Evolutionary conservation across 2,113 vertebrate species (phyloP), one percentile per base, ranked within the genome.

Genomic region (Mionectes macconnelli): DNA sequence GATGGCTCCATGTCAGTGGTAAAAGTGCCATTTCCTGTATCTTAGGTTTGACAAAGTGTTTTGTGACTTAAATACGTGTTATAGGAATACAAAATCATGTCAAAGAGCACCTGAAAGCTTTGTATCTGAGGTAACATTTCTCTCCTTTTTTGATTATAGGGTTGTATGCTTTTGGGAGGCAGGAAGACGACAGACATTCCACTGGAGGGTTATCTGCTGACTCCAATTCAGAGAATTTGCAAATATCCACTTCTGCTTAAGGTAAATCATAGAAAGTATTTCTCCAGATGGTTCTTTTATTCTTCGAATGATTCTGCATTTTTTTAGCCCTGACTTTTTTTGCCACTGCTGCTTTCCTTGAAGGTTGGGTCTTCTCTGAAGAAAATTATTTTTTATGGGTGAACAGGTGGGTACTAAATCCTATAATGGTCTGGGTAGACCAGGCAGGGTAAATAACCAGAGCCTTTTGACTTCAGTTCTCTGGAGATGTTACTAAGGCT

Each of bases 221-320:
- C 98, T 52, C 99, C 99, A 27, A 99, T 99, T 92, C 99, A 99
- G 98, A 99, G 99, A 96, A 99, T 99, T 97, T 99, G 99, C 98
- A 99, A 99, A 96, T 99, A 99, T 49, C 99, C 99, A 8, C 98
- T 99, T 63, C 98, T 99, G 47, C 98, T 99, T 37, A 99, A 99
- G 99, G 99, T 99, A 98, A 97, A 63, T 69, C 42, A 75, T 74
- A 82, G 27, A 56, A 92, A 87, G 47, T 75, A 60, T 83, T 84
- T 94, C 52, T 85, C 28, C 57, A 69, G 64, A 27, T 95, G 30
- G 10, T n/a, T 62, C 18, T 44, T 92, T 67, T 85, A 74, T 89
- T 89, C 84, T 74, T 93, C 12, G 21, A 59, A 24, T 47, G 70
- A 64, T 64, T 87, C 23, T 88, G 37, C n/a, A 49, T 6, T 53